A percentile compares a stretch with the other conserved stretches of the same genome.
phyloP scores from a whole-genome alignment of 2,797 vertebrate genomes.

The Alcedo atthis region DNA sequence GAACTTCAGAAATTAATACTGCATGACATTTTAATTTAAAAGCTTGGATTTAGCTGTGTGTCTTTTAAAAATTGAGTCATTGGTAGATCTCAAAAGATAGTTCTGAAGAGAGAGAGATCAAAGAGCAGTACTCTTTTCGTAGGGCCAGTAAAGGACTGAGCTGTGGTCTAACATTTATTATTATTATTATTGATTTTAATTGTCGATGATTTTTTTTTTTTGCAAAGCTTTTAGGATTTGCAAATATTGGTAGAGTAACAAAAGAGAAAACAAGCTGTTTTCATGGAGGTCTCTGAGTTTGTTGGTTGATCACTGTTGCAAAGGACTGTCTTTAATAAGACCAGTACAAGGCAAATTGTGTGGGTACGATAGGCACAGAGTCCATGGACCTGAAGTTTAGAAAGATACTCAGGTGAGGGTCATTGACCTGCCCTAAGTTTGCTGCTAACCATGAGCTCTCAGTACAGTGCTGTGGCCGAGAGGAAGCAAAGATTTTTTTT shows the following conservation, averaged over 20 bases:
- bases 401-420: background rate
- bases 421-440: background rate
- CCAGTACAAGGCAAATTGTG: too few species aligned
- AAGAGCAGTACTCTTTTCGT: background rate
- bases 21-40: slow-evolving; percentile 39
- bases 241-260: background rate
- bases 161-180: background rate
- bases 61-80: background rate
- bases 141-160: background rate
- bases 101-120: background rate
- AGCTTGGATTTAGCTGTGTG: background rate
- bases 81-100: background rate
- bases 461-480: background rate
- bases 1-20: slow-evolving; percentile 24
- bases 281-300: background rate
- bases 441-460: background rate
- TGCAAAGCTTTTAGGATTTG: background rate
- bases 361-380: rapidly evolving
- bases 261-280: background rate
- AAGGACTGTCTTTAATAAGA: background rate
- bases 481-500: background rate
- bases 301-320: background rate
- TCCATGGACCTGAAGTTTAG: background rate
- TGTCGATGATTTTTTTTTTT: background rate
- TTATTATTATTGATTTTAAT: background rate